phyloP scores from a whole-genome alignment of 2,797 vertebrate species.

The Acridotheres tristis region DNA sequence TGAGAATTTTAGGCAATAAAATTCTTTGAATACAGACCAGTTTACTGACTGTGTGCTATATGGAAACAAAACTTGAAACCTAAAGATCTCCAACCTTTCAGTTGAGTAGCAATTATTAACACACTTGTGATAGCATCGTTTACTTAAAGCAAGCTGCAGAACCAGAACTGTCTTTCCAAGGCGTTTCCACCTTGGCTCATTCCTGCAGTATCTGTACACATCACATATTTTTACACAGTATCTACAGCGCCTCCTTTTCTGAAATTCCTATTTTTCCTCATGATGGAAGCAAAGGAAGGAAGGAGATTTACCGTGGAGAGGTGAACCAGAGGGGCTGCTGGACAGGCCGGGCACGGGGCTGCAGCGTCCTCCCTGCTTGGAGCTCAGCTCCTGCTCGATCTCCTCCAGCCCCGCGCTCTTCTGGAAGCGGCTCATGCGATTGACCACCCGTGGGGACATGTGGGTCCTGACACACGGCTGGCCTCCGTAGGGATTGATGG shows the following conservation, averaged over 20 bases:
- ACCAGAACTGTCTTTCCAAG: neutral
- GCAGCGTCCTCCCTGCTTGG: constrained; percentile 88
- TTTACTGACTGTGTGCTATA: neutral
- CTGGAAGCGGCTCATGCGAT: constrained; percentile 97
- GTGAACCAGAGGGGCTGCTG: constrained; percentile 94
- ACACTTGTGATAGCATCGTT: neutral
- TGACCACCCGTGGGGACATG: constrained; percentile 95
- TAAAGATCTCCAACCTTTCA: neutral
- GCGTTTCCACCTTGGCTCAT: neutral
- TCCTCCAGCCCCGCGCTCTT: constrained; percentile 98
- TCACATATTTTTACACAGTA: neutral
- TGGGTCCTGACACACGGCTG: constrained; percentile 94
- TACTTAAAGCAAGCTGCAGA: neutral
- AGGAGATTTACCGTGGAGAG: constrained; percentile 86
- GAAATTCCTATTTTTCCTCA: neutral
- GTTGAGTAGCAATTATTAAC: neutral
- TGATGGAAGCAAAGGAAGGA: neutral
- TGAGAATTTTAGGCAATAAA: neutral
- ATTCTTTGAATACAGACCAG: neutral
- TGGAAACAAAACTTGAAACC: neutral
- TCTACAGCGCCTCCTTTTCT: neutral
- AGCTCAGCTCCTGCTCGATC: constrained; percentile 94
- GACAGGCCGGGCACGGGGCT: constrained; percentile 94
- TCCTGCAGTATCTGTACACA: neutral
- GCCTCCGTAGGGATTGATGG: constrained; percentile 94